These are phyloP conservation scores for Australoheros scitulus DNA, from an alignment of 2,113 vertebrate genomes.

Conservation along the genomic window DNA sequence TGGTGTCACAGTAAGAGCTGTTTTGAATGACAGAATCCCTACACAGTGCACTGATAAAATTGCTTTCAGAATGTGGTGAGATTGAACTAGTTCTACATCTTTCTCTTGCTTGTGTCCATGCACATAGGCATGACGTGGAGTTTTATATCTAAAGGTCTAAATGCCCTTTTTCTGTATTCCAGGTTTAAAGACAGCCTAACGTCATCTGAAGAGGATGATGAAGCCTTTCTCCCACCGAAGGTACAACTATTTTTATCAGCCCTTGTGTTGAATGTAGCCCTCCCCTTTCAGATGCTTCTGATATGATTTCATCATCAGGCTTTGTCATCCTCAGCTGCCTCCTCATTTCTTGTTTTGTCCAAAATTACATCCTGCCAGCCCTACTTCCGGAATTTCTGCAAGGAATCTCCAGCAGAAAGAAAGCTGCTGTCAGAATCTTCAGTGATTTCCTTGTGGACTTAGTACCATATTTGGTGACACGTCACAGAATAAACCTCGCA, in stretches of 20 bases:
- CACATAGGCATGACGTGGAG: neutral
- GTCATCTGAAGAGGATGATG: constrained; percentile 81
- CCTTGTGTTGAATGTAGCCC: constrained; percentile 8
- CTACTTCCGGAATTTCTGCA: constrained; percentile 55
- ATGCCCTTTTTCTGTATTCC: constrained; percentile 23
- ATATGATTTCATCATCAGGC: constrained; percentile 41
- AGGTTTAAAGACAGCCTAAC: constrained; percentile 78
- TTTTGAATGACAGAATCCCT: neutral
- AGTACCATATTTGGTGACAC: constrained; percentile 57
- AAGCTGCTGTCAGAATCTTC: neutral
- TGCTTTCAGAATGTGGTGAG: neutral
- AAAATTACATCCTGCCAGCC: constrained; percentile 56
- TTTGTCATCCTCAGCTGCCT: constrained; percentile 59
- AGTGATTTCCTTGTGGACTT: constrained; percentile 16
- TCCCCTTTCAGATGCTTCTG: constrained; percentile 31
- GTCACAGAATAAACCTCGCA: neutral
- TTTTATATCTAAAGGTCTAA: neutral
- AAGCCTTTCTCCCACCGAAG: constrained; percentile 64
- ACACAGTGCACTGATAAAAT: neutral
- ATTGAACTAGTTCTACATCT: neutral
- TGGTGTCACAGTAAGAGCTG: neutral
- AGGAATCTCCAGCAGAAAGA: constrained; percentile 40
- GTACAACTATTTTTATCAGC: constrained; percentile 53
- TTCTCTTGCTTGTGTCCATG: neutral
- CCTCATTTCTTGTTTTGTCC: constrained; percentile 48